These are phyloP conservation scores for Myocastor coypus DNA, from an alignment of 2,113 vertebrate species.

Conservation along the genomic window DNA sequence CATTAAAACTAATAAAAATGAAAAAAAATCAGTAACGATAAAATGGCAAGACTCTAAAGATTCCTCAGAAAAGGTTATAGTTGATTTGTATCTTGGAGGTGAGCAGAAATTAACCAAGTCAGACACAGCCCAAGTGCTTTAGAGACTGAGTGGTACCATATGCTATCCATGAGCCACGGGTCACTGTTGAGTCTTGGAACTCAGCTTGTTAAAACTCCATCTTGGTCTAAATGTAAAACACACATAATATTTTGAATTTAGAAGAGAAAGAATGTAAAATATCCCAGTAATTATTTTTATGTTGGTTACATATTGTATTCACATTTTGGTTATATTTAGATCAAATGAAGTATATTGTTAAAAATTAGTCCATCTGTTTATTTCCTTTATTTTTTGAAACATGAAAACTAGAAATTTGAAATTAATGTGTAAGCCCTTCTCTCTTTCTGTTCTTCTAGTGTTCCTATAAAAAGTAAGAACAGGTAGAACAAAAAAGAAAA, in stretches of 20 bases:
- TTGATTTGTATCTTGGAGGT: neutral
- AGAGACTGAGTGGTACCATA: neutral
- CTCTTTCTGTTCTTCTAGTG: neutral
- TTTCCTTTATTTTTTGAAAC: neutral
- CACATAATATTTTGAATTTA: constrained; percentile 13
- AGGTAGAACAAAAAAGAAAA: neutral
- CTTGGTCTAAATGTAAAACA: neutral
- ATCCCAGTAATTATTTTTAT: constrained; percentile 44
- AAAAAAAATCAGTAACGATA: too few relatives aligned
- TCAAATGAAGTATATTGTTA: neutral
- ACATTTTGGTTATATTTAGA: constrained; percentile 24
- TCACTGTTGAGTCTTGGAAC: neutral
- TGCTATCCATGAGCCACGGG: neutral
- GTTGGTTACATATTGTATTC: constrained; percentile 3
- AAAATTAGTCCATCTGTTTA: neutral
- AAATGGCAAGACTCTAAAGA: neutral
- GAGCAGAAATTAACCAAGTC: constrained; percentile 6
- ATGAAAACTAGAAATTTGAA: neutral
- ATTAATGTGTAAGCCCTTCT: neutral
- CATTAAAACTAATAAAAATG: too few relatives aligned
- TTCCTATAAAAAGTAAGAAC: neutral
- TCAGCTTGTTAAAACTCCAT: neutral
- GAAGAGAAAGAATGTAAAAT: neutral
- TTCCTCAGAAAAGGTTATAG: neutral
- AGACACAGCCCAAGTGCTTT: neutral